These are phyloP conservation scores for Entomobrya multifasciata DNA, from an alignment of 2,888 invertebrate genomes.

Conservation along the genomic window DNA sequence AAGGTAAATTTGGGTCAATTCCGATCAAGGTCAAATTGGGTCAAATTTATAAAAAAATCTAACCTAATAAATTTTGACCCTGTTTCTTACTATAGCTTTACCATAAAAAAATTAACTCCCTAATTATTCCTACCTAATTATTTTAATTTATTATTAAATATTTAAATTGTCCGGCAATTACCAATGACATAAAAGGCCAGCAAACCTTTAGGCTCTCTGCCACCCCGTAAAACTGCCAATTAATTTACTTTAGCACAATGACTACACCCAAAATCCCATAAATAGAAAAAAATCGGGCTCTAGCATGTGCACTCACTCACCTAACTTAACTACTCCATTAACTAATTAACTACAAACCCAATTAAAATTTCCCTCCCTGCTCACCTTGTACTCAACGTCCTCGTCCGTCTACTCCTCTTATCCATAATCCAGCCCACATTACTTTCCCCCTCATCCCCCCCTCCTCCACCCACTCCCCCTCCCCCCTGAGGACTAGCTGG, in stretches of 20 bases:
- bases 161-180: conserved; percentile 66
- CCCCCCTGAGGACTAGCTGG: no score
- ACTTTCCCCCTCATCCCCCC: conserved; percentile 86
- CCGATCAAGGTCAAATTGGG: no score
- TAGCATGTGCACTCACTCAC: conserved; percentile 69
- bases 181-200: conserved; percentile 71
- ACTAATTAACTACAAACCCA: background rate
- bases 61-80: no score
- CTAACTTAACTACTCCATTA: no score
- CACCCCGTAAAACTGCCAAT: conserved; percentile 71
- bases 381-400: conserved; percentile 76
- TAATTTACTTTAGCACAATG: conserved; percentile 68
- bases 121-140: no score
- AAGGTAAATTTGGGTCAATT: no score
- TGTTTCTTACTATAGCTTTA: no score
- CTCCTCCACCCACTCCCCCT: conserved; percentile 71
- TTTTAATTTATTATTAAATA: background rate
- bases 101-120: no score
- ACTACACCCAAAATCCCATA: conserved; percentile 73
- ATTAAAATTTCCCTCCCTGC: conserved; percentile 26
- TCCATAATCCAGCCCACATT: conserved; percentile 99
- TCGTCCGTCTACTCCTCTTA: conserved; percentile 80
- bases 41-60: no score
- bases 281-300: conserved; percentile 69
- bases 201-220: conserved; percentile 69